Percentiles rank a stretch among this genome's conserved stretches.
These are phyloP conservation scores for Polyommatus icarus DNA, from an alignment of 2,888 invertebrate species.

Conservation along the genomic window DNA sequence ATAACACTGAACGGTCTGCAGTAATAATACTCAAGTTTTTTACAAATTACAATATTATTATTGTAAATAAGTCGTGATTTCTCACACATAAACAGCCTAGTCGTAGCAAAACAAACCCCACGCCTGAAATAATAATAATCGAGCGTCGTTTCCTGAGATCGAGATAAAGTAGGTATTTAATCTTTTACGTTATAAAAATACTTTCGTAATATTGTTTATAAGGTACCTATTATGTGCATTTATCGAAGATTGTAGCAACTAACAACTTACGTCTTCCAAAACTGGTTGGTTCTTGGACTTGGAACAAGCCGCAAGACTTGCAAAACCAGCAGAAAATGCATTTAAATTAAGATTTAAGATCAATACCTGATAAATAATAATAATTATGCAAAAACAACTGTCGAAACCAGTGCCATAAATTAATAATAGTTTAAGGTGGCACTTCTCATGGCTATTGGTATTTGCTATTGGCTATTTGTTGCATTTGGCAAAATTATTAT, in stretches of 20 bases:
- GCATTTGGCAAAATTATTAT: too few relatives aligned
- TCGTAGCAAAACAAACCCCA: conserved; percentile 36
- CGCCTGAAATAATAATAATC: conserved; percentile 40
- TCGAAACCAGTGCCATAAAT: background rate
- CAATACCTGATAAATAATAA: too few relatives aligned
- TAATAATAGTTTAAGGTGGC: background rate
- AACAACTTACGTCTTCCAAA: conserved; percentile 54
- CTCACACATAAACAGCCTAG: conserved; percentile 34
- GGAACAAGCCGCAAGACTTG: conserved; percentile 36
- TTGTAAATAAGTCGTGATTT: conserved; percentile 40
- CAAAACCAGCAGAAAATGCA: conserved; percentile 55
- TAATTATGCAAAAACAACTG: background rate
- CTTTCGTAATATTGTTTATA: background rate
- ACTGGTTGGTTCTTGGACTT: conserved; percentile 45
- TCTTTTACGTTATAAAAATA: background rate
- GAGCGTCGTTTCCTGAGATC: conserved; percentile 41
- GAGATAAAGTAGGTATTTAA: conserved; percentile 26
- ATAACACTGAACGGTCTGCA: background rate
- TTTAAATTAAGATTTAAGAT: background rate
- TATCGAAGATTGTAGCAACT: conserved; percentile 7
- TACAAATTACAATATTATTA: background rate
- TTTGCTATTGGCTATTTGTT: too few relatives aligned
- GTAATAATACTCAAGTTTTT: background rate
- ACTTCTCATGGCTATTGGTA: too few relatives aligned
- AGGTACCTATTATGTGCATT: too few relatives aligned